Evolutionary conservation across 2,113 vertebrate species (phyloP), one percentile per base, ranked within the genome.

Genomic region (Illadopsis cleaveri): DNA sequence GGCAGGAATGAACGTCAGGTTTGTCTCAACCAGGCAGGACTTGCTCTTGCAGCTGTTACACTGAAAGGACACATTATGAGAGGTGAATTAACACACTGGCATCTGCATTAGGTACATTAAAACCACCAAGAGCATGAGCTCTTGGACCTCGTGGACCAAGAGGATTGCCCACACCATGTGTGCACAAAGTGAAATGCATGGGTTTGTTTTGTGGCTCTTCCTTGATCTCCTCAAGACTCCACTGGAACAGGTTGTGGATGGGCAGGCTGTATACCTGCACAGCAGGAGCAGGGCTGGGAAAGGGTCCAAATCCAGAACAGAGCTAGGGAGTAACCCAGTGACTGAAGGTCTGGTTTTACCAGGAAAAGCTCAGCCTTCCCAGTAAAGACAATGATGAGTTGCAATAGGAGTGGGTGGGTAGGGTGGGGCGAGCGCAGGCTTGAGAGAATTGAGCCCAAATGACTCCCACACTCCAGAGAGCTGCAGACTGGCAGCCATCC

Each of bases 371-470:
- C 56, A 93, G 68, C 56, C 82, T 94, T 93, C 82, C 33, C 70
- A 68, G 68, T 75, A 77, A 87, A 91, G 82, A 86, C 1, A 64
- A 80, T 50, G 86, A 85, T 78, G 86, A 78, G 51, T 47, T 93
- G 90, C 93, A 92, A 47, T 58, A 73, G n/a, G 77, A 89, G 87
- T 93, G 93, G 87, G 81, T 90, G 80, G 75, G 62, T 76, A 70
- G 96, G 94, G 95, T 68, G 96, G 86, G 71, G 84, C 42, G 0
- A 82, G 54, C 56, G 72, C 86, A 95, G 84, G 79, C 92, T 95
- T 96, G 94, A 93, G 93, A 96, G 96, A 83, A 94, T 61, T 84
- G 72, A 95, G 87, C 95, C 83, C 83, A 89, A 94, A 82, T 91
- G 89, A 93, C 80, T 94, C 95, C 91, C 81, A 90, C 93, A 92